These are phyloP conservation scores for Clarias platycephalus DNA, from an alignment of 2,797 vertebrate genomes.

Conservation along the genomic window DNA sequence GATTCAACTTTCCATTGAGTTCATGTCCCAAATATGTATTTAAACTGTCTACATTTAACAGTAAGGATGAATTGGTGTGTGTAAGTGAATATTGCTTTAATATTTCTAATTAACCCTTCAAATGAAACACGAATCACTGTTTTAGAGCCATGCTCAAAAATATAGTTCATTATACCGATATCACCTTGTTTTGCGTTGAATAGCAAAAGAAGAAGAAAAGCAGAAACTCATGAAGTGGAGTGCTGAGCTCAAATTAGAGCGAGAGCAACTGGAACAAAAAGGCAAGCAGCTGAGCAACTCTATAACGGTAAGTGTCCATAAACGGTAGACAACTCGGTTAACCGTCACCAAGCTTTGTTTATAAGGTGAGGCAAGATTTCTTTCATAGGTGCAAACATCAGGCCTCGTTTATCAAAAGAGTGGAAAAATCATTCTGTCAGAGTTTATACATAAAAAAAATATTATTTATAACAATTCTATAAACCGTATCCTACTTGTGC, in stretches of 20 bases:
- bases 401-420: background rate
- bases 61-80: background rate
- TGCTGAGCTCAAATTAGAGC: conserved; percentile 93
- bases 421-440: background rate
- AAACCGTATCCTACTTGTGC: background rate
- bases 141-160: background rate
- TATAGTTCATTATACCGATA: background rate
- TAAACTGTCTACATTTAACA: no score
- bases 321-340: background rate
- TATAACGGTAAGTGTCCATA: conserved; percentile 82
- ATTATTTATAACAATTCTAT: background rate
- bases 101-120: background rate
- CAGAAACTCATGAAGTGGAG: conserved; percentile 98
- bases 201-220: conserved; percentile 99
- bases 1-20: no score
- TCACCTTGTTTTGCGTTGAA: conserved; percentile 38
- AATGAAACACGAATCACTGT: background rate
- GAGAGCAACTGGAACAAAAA: conserved; percentile 94
- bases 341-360: background rate
- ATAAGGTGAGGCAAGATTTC: background rate
- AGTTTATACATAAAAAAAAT: background rate
- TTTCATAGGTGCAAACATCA: no score
- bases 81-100: background rate
- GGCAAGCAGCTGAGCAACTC: conserved; percentile 97
- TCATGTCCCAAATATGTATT: background rate